Percentiles rank a stretch among this genome's conserved stretches.
Evolutionary conservation across 2,888 invertebrate species (phyloP).

Genomic region (Ectobius pallidus): DNA sequence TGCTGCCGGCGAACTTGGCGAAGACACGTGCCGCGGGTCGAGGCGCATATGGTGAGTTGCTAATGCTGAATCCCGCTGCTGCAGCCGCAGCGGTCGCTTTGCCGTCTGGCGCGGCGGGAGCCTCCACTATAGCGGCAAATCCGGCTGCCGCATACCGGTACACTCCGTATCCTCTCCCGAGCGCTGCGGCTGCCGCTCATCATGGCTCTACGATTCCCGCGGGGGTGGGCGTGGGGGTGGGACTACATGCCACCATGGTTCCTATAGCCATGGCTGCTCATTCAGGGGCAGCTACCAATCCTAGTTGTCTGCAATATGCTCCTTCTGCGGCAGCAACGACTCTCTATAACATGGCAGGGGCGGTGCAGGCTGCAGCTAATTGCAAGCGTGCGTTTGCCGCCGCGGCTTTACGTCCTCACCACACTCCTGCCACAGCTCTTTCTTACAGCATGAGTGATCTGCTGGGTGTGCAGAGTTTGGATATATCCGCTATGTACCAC

Average conservation of each 20-base stretch:
- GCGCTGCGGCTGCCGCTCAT: slow-evolving; percentile 50
- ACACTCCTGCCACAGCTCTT: slow-evolving; percentile 58
- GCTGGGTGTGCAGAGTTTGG: slow-evolving; percentile 72
- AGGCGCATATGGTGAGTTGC: slow-evolving; percentile 98
- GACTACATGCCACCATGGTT: slow-evolving; percentile 46
- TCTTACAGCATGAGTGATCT: slow-evolving; percentile 74
- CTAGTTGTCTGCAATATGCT: slow-evolving; percentile 53
- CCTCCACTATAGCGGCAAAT: slow-evolving; percentile 48
- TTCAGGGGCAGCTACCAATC: slow-evolving; percentile 47
- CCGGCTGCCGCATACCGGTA: slow-evolving; percentile 60
- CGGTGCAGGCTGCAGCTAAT: slow-evolving; percentile 45
- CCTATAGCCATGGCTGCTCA: slow-evolving; percentile 51
- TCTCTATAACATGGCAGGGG: slow-evolving; percentile 58
- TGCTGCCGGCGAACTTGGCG: slow-evolving; percentile 96
- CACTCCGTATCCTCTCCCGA: slow-evolving; percentile 67
- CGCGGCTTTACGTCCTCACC: slow-evolving; percentile 49
- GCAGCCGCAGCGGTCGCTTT: slow-evolving; percentile 48
- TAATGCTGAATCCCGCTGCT: slow-evolving; percentile 72
- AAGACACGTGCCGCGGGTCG: slow-evolving; percentile 94
- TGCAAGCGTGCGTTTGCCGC: slow-evolving; percentile 65
- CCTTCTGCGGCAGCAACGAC: slow-evolving; percentile 49
- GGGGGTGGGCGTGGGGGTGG: slow-evolving; percentile 56
- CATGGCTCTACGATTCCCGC: slow-evolving; percentile 50
- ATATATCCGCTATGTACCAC: slow-evolving; percentile 72
- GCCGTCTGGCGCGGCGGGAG: slow-evolving; percentile 52